Evolutionary conservation across 92 coral and sea anemone species (phyloP), one percentile per base, ranked within the genome.

Genomic region (Umimayanthus kanabou): DNA sequence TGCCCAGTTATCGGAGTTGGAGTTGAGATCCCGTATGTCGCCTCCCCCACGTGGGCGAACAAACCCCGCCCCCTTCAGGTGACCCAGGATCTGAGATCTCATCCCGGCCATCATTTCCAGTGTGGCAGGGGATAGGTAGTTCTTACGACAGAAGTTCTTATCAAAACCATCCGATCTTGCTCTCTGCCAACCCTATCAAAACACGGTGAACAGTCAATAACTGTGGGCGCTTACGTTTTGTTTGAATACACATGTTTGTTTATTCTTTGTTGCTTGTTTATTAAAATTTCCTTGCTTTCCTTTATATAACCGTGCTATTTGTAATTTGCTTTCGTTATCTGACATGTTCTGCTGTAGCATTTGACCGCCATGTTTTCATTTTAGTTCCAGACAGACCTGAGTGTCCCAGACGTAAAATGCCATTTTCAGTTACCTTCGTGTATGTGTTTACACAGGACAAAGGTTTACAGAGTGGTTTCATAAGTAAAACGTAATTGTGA

Each of bases 21-120:
- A 88, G 88, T 97, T 97, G 66, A 97, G 90, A 73, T 97, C 99
- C 80, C 98, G 86, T 67, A 95, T 93, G 88, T 97, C 99, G 9
- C 99, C 98, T 58, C 97, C 96, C 18, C 99, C 99, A 23, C 98
- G 97, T 30, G 94, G 95, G 9, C 98, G 93, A 49, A 97, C 88
- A 55, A 97, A 97, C 9, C 99, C 99, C 72, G 94, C 92, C n/a
- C 95, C 82, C 85, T 95, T 97, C 74, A 97, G 94, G 73, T 95
- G 97, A n/a, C 96, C 97, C 45, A 97, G 92, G 72, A 97, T 92
- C 86, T 95, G 99, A 49, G 98, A 94, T 77, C 96, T 93, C 99
- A 95, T 97, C 39, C 99, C 99, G 1, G 97, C 94, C 96, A 97
- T 97, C 97, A 97, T 95, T 79, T 97, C 99, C 82, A 97, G 88